Evolutionary conservation across 1,140 invertebrate species (phyloP).

Genomic region (Drosophila elegans): DNA sequence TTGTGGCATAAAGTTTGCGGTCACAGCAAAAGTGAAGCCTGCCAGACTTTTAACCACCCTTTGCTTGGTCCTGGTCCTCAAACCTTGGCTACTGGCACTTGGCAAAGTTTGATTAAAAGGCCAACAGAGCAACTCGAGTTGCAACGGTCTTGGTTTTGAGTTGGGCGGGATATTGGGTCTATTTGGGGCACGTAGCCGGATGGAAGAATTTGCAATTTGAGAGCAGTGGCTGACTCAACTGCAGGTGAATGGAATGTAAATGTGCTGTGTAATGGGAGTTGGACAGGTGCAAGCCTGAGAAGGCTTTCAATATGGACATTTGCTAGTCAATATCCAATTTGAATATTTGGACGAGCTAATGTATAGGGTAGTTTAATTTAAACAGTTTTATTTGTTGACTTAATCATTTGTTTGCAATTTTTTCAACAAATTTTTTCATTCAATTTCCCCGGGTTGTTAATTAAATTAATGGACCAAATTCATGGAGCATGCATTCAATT

Average conservation of each 20-base stretch:
- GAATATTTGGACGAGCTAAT: neutral
- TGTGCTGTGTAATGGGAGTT: neutral
- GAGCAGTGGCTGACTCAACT: slow-evolving; percentile 12
- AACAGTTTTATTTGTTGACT: neutral
- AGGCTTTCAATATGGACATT: neutral
- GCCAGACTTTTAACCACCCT: neutral
- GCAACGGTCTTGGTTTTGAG: slow-evolving; percentile 14
- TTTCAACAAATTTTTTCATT: neutral
- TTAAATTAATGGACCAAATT: slow-evolving; percentile 8
- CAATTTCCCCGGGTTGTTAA: neutral
- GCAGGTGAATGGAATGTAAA: slow-evolving; percentile 34
- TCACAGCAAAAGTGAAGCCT: slow-evolving; percentile 30
- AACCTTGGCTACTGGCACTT: neutral
- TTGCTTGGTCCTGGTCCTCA: slow-evolving; percentile 1
- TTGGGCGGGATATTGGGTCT: slow-evolving; percentile 30
- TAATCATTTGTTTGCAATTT: neutral
- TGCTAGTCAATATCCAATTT: slow-evolving; percentile 5
- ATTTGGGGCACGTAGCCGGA: slow-evolving; percentile 36
- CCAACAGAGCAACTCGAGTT: slow-evolving; percentile 18
- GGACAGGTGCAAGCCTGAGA: neutral
- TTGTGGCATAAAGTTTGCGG: slow-evolving; percentile 32
- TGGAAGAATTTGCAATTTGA: slow-evolving; percentile 22
- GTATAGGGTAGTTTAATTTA: neutral
- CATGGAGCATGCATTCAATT: neutral
- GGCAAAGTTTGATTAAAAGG: slow-evolving; percentile 62